Evolutionary conservation across 1,140 invertebrate genomes (phyloP).

Genomic region (Eumeta japonica): DNA sequence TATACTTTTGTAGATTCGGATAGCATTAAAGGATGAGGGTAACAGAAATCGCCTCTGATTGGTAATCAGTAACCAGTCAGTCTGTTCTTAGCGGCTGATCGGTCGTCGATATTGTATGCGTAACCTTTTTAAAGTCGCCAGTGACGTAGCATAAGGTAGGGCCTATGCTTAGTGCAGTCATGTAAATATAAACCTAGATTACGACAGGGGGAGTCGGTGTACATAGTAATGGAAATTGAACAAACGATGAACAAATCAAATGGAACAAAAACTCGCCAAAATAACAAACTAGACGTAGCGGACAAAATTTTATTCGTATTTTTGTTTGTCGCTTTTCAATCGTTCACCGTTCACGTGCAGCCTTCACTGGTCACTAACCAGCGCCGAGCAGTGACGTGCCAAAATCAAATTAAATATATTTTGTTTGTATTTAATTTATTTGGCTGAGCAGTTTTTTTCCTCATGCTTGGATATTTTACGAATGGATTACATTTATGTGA

Average conservation of each 20-base stretch:
- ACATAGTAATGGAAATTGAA: constrained; percentile 30
- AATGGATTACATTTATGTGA: background rate
- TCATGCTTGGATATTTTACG: background rate
- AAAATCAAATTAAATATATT: background rate
- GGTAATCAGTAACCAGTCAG: constrained; percentile 24
- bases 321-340: background rate
- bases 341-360: background rate
- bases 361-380: too few species aligned
- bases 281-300: constrained; percentile 47
- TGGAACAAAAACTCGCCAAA: constrained; percentile 55
- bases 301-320: background rate
- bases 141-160: too few species aligned
- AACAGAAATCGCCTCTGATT: constrained; percentile 48
- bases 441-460: background rate
- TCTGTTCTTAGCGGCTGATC: background rate
- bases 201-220: background rate
- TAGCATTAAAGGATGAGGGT: constrained; percentile 17
- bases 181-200: background rate
- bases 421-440: background rate
- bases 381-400: too few species aligned
- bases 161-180: too few species aligned
- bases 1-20: background rate
- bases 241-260: constrained; percentile 28
- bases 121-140: too few species aligned
- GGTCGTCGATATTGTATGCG: background rate